A percentile compares a stretch with the other conserved stretches of the same genome.
Evolutionary conservation across 2,113 vertebrate genomes (phyloP).

Genomic region (Pseudolaguvia tuberculata): DNA sequence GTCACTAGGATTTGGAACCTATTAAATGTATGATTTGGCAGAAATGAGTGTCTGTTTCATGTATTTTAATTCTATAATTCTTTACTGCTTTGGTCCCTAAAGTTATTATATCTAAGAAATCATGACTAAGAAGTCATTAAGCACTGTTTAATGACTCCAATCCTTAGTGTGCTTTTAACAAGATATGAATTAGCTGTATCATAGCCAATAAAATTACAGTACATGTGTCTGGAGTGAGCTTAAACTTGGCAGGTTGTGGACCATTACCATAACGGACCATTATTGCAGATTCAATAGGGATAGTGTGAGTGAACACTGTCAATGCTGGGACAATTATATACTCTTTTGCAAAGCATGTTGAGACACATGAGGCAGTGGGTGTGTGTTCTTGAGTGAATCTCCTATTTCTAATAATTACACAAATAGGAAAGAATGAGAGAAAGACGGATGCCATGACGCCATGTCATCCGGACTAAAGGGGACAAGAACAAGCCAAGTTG

Average conservation of each 20-base stretch:
- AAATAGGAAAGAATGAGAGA: not conserved
- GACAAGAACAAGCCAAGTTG: no score
- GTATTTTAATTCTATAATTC: not conserved
- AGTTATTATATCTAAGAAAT: not conserved
- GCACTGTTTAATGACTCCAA: not conserved
- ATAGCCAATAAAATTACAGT: not conserved
- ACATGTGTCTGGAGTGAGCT: not conserved
- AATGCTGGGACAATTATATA: not conserved
- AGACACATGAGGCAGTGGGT: not conserved
- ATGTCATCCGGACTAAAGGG: no score
- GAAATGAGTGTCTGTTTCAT: not conserved
- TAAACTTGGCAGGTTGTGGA: not conserved
- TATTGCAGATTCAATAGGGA: not conserved
- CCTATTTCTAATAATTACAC: not conserved
- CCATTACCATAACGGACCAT: slow-evolving; percentile 2
- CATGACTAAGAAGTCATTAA: not conserved
- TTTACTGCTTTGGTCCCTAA: not conserved
- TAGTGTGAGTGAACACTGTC: not conserved
- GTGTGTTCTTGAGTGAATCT: not conserved
- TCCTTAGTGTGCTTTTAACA: not conserved
- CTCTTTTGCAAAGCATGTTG: not conserved
- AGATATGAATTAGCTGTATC: not conserved
- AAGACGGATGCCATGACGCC: no score
- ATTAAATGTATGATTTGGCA: not conserved
- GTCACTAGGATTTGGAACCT: no score